phyloP scores from a whole-genome alignment of 2,113 vertebrate species.

The Grammomys dolichurus region DNA sequence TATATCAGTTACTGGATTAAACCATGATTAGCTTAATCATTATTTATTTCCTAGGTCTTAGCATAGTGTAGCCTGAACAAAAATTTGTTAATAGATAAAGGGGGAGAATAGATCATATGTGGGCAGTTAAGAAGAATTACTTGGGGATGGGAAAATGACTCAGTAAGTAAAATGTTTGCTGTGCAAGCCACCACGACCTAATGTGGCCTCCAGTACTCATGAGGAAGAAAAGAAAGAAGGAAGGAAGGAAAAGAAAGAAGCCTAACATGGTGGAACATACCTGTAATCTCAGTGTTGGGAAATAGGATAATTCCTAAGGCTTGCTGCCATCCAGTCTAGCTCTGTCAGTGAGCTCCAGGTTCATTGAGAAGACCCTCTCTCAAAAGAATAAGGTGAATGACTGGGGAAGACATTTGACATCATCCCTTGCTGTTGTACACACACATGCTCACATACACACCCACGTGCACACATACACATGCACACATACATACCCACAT shows the following conservation, averaged over 20 bases:
- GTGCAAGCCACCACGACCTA: background rate
- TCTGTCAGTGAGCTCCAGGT: background rate
- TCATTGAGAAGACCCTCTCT: background rate
- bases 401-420: background rate
- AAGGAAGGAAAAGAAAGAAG: background rate
- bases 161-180: background rate
- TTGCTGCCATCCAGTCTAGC: background rate
- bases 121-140: background rate
- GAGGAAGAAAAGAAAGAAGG: background rate
- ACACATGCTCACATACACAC: background rate
- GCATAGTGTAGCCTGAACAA: background rate
- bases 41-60: background rate
- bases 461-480: background rate
- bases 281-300: background rate
- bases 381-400: background rate
- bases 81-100: constrained; percentile 16
- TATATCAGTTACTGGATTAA: constrained; percentile 24
- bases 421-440: background rate
- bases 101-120: background rate
- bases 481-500: background rate
- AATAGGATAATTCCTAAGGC: background rate
- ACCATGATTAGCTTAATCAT: background rate
- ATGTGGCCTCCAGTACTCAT: background rate
- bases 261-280: background rate
- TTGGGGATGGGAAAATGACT: background rate